phyloP scores from a whole-genome alignment of 2,797 vertebrate species.

The Spondyliosoma cantharus region DNA sequence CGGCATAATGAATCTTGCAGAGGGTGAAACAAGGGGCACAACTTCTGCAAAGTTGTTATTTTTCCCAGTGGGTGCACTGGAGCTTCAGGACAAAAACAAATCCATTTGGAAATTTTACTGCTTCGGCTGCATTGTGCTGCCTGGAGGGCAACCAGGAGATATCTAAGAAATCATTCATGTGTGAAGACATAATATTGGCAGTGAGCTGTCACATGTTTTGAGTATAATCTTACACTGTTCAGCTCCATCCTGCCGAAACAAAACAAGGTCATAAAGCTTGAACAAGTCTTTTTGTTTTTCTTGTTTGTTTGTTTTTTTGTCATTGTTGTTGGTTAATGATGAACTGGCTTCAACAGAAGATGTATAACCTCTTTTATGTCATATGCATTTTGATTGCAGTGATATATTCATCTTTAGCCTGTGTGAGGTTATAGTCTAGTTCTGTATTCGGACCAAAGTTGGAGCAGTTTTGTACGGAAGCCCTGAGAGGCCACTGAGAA shows the following conservation, averaged over 20 bases:
- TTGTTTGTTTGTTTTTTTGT: conserved; percentile 17
- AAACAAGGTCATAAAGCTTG: conserved; percentile 51
- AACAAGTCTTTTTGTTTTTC: conserved; percentile 36
- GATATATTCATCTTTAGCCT: neutral
- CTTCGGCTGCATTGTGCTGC: conserved; percentile 52
- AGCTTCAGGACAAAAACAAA: conserved; percentile 73
- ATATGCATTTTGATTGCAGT: conserved; percentile 1
- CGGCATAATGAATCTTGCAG: conserved; percentile 68
- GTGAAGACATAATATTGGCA: conserved; percentile 67
- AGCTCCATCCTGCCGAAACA: conserved; percentile 16
- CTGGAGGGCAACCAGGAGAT: conserved; percentile 69
- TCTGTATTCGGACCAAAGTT: neutral
- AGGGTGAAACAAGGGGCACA: conserved; percentile 75
- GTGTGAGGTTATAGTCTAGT: neutral
- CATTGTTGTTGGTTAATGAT: conserved; percentile 20
- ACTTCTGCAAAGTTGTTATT: conserved; percentile 70
- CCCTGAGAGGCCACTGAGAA: too few species aligned
- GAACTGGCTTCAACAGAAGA: neutral
- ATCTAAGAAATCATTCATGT: conserved; percentile 72
- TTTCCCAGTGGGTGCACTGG: conserved; percentile 67
- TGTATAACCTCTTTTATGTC: neutral
- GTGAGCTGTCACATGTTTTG: conserved; percentile 51
- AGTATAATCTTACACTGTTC: conserved; percentile 29
- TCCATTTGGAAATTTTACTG: conserved; percentile 69
- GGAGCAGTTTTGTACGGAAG: too few species aligned